phyloP scores from a whole-genome alignment of 2,113 vertebrate species.

The Aepyceros melampus region DNA sequence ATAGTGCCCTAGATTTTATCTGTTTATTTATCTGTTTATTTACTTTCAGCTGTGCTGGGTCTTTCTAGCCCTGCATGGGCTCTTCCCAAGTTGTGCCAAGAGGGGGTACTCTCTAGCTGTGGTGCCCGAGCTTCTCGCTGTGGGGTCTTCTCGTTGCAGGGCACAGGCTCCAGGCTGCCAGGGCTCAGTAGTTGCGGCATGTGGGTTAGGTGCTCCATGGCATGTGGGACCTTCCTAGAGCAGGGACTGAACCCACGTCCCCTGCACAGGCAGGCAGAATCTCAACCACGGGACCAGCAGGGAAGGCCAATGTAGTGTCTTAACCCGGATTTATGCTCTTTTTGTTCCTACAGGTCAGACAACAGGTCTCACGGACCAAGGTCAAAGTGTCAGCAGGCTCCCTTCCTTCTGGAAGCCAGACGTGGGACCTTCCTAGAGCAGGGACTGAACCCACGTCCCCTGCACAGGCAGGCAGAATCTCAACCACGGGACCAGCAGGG shows the following conservation, averaged over 20 bases:
- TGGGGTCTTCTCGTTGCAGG: not conserved
- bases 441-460: not conserved
- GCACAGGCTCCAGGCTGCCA: not conserved
- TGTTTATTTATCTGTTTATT: not conserved
- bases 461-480: not conserved
- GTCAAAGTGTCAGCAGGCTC: no score
- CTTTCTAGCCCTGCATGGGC: not conserved
- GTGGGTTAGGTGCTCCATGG: rapidly evolving
- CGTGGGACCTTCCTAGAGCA: not conserved
- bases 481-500: not conserved
- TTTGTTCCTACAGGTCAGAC: not conserved
- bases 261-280: not conserved
- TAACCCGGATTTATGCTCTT: not conserved
- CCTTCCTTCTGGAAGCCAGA: no score
- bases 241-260: not conserved
- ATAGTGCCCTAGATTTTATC: not conserved
- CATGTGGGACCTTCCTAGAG: not conserved
- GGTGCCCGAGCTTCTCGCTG: no score
- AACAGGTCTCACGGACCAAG: not conserved
- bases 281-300: not conserved
- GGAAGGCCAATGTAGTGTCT: not conserved
- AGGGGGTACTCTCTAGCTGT: not conserved
- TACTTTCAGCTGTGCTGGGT: not conserved
- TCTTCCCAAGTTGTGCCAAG: not conserved
- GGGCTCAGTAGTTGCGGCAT: not conserved